These are phyloP conservation scores for Phasianus colchicus DNA, from an alignment of 2,113 vertebrate genomes.

Conservation along the genomic window DNA sequence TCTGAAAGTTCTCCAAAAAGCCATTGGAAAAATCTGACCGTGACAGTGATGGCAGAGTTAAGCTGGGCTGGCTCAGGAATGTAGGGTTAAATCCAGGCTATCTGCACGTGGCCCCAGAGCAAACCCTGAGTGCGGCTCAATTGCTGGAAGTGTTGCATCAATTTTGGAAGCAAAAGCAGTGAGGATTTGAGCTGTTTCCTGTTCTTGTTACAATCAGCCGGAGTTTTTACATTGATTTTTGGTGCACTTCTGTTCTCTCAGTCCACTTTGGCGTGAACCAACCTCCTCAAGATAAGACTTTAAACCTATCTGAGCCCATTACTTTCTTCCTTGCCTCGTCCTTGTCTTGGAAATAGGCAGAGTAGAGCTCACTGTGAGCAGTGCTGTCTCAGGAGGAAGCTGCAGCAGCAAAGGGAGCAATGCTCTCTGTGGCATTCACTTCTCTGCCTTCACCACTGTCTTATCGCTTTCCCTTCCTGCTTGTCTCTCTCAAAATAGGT, in stretches of 20 bases:
- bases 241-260: neutral
- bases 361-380: neutral
- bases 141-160: neutral
- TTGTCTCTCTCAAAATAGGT: slow-evolving; percentile 36
- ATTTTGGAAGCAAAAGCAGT: slow-evolving; percentile 36
- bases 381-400: slow-evolving; percentile 9
- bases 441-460: neutral
- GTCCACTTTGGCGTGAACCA: rapidly evolving
- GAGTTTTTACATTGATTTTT: neutral
- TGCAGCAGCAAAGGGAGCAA: slow-evolving; percentile 19
- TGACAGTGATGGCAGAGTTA: neutral
- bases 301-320: neutral
- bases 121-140: neutral
- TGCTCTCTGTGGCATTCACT: rapidly evolving
- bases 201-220: neutral
- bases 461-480: slow-evolving; percentile 62
- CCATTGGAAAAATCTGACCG: neutral
- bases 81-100: neutral
- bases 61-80: slow-evolving; percentile 1
- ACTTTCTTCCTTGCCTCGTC: neutral
- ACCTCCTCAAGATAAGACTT: neutral
- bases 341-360: neutral
- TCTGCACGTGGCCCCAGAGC: neutral
- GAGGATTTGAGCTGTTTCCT: neutral
- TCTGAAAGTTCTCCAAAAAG: slow-evolving; percentile 7